Evolutionary conservation across 2,113 vertebrate genomes (phyloP).

Genomic region (Notiomystis cincta): DNA sequence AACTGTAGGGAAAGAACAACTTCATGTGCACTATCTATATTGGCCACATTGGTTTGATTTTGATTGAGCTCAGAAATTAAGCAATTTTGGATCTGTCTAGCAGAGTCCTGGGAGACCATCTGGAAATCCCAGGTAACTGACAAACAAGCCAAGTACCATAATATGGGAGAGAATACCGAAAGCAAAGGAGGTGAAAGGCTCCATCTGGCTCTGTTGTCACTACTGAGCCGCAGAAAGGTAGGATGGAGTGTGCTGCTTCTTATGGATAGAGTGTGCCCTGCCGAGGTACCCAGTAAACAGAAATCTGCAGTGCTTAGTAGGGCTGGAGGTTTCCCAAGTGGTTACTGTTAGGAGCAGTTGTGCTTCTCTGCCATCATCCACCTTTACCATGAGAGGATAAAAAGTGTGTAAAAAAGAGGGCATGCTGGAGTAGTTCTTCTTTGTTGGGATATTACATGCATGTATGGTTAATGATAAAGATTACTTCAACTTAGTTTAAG

Average conservation of each 20-base stretch:
- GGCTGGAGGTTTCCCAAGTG: fast-evolving
- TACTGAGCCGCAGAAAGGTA: neutral
- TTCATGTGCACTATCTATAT: fast-evolving
- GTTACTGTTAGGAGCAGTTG: fast-evolving
- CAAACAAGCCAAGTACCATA: neutral
- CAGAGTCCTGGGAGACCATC: neutral
- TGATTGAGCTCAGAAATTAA: neutral
- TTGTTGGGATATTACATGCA: neutral
- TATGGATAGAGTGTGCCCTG: neutral
- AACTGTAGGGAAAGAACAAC: neutral
- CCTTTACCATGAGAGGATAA: neutral
- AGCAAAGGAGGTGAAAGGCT: neutral
- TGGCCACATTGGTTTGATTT: neutral
- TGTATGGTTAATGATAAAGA: neutral
- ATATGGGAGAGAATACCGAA: neutral
- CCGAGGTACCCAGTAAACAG: neutral
- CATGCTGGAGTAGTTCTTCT: neutral
- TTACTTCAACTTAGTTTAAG: neutral
- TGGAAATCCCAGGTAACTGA: neutral
- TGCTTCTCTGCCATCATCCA: neutral
- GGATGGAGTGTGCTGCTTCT: neutral
- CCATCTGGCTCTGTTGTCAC: neutral
- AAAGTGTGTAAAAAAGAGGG: neutral
- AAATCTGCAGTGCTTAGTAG: fast-evolving
- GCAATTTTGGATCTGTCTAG: neutral